These are phyloP conservation scores for Semicossyphus pulcher DNA, from an alignment of 2,113 vertebrate genomes.

Conservation along the genomic window DNA sequence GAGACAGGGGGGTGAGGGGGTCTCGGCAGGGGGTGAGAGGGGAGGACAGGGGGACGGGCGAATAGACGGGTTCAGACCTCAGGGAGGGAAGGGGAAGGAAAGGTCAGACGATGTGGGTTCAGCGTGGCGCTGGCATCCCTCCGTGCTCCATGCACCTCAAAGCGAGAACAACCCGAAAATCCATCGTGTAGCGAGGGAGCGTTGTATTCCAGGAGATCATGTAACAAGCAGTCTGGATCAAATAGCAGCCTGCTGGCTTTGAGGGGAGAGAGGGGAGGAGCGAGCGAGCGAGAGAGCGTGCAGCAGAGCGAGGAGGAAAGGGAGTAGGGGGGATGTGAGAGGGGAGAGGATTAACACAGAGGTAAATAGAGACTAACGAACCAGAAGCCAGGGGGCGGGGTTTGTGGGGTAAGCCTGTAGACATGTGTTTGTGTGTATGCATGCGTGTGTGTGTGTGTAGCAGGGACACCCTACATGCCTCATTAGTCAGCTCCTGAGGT, in stretches of 20 bases:
- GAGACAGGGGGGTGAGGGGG: slow-evolving; percentile 46
- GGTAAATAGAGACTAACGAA: slow-evolving; percentile 75
- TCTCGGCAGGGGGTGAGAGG: slow-evolving; percentile 19
- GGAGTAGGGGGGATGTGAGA: slow-evolving; percentile 38
- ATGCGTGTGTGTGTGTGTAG: slow-evolving; percentile 6
- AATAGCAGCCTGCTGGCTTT: slow-evolving; percentile 82
- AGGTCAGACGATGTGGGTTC: slow-evolving; percentile 51
- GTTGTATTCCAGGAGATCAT: slow-evolving; percentile 85
- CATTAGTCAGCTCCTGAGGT: slow-evolving; percentile 36
- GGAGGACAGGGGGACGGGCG: slow-evolving; percentile 35
- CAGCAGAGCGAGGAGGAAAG: slow-evolving; percentile 19
- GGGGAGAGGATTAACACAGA: slow-evolving; percentile 70
- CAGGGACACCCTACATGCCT: slow-evolving; percentile 40
- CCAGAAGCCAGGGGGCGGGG: slow-evolving; percentile 46
- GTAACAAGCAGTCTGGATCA: slow-evolving; percentile 84
- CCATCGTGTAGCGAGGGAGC: slow-evolving; percentile 73
- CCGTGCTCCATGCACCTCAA: slow-evolving; percentile 53
- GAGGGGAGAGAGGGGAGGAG: slow-evolving; percentile 77
- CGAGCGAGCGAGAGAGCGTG: slow-evolving; percentile 27
- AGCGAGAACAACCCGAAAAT: slow-evolving; percentile 42
- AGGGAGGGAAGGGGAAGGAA: slow-evolving; percentile 63
- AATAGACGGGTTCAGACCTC: slow-evolving; percentile 51
- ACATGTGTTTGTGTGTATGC: slow-evolving; percentile 9
- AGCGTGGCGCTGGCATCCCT: slow-evolving; percentile 75
- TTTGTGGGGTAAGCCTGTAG: slow-evolving; percentile 15